phyloP scores from a whole-genome alignment of 2,797 vertebrate genomes.

The Mycteria americana region DNA sequence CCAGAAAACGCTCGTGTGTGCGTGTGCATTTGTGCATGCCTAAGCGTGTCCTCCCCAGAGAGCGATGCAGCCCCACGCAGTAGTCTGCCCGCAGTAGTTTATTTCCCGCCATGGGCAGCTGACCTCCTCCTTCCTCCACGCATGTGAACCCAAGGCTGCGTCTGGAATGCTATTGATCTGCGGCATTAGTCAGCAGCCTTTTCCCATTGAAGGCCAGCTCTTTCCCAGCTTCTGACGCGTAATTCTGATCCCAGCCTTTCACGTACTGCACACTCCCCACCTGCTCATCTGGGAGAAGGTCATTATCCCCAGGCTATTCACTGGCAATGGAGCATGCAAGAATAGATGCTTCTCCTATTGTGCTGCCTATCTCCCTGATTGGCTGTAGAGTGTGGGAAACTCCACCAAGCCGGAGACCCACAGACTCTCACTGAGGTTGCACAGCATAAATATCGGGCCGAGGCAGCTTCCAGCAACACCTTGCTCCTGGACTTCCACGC shows the following conservation, averaged over 20 bases:
- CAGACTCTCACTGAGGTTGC: neutral
- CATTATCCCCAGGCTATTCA: conserved; percentile 72
- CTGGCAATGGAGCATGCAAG: conserved; percentile 78
- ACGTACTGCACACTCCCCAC: conserved; percentile 62
- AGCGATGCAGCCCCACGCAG: neutral
- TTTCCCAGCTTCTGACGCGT: conserved; percentile 67
- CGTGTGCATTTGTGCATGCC: neutral
- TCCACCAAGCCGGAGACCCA: conserved; percentile 70
- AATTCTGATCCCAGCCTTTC: conserved; percentile 29
- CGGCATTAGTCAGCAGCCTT: conserved; percentile 48
- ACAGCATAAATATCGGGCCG: conserved; percentile 76
- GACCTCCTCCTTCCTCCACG: neutral
- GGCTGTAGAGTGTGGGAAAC: conserved; percentile 85
- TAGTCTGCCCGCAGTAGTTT: neutral
- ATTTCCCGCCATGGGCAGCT: conserved; percentile 11
- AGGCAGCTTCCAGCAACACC: conserved; percentile 2
- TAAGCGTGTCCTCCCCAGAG: neutral
- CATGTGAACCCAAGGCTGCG: conserved; percentile 43
- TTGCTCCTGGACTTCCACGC: conserved; percentile 46
- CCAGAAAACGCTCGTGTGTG: neutral
- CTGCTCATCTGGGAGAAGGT: conserved; percentile 72
- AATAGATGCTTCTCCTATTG: conserved; percentile 74
- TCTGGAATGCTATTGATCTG: conserved; percentile 67
- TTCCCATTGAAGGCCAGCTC: conserved; percentile 34
- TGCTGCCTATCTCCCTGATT: conserved; percentile 67